phyloP scores from a whole-genome alignment of 2,797 vertebrate species.

The Erpetoichthys calabaricus region DNA sequence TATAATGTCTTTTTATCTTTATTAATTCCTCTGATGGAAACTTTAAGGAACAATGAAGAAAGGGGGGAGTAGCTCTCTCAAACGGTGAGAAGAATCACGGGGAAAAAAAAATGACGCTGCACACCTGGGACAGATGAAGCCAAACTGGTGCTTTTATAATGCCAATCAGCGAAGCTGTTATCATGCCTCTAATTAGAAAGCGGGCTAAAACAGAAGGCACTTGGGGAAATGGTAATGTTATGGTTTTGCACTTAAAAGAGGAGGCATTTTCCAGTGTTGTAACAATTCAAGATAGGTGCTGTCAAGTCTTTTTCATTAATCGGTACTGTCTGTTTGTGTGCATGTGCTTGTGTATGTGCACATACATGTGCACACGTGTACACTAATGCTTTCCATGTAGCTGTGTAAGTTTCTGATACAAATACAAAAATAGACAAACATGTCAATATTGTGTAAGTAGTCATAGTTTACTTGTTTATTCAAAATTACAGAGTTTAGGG shows the following conservation, averaged over 20 bases:
- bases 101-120: constrained; percentile 53
- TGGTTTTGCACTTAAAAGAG: constrained; percentile 77
- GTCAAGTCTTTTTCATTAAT: constrained; percentile 64
- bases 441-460: no score
- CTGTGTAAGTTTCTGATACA: no score
- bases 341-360: constrained; percentile 53
- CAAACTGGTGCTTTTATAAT: constrained; percentile 79
- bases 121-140: constrained; percentile 76
- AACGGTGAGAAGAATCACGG: constrained; percentile 44
- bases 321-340: constrained; percentile 40
- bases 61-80: constrained; percentile 54
- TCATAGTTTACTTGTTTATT: no score
- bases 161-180: constrained; percentile 80
- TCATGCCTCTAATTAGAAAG: constrained; percentile 78
- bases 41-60: constrained; percentile 70
- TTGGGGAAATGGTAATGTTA: constrained; percentile 77
- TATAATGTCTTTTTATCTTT: constrained; percentile 78
- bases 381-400: no score
- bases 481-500: no score
- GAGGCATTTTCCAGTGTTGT: constrained; percentile 54
- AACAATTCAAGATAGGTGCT: constrained; percentile 54
- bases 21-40: constrained; percentile 87
- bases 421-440: no score
- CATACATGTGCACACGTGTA: constrained; percentile 50
- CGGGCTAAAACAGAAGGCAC: constrained; percentile 73